Percentiles rank a stretch among this genome's conserved stretches.
phyloP scores from a whole-genome alignment of 2,797 vertebrate genomes.

The Scolopax bukidnonensis region DNA sequence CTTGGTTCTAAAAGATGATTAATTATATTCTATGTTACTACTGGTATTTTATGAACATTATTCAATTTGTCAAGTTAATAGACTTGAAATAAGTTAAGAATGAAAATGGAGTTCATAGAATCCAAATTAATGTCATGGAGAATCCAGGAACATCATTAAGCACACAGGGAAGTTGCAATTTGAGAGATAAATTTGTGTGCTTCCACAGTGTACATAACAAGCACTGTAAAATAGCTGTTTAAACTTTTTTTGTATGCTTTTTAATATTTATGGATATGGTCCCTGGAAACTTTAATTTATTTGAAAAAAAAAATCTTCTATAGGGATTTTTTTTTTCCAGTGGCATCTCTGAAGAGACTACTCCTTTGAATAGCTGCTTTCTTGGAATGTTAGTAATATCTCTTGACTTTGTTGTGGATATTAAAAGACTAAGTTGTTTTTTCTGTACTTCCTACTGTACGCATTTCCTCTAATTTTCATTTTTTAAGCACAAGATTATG shows the following conservation, averaged over 20 bases:
- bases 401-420: not conserved
- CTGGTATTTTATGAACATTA: not conserved
- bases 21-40: not conserved
- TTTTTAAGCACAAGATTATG: not conserved
- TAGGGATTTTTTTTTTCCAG: not conserved
- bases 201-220: not conserved
- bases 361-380: not conserved
- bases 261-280: not conserved
- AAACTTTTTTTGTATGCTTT: not conserved
- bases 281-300: not conserved
- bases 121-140: not conserved
- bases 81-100: not conserved
- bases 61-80: not conserved
- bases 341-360: not conserved
- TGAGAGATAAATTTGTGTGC: not conserved
- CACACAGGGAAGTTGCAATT: not conserved
- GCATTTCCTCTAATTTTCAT: not conserved
- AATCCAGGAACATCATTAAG: not conserved
- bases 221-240: not conserved
- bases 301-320: not conserved
- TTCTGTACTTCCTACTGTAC: not conserved
- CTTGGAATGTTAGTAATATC: not conserved
- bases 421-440: not conserved
- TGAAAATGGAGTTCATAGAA: not conserved
- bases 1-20: not conserved